phyloP scores from a whole-genome alignment of 1,140 invertebrate genomes.

The Hyphantria cunea region DNA sequence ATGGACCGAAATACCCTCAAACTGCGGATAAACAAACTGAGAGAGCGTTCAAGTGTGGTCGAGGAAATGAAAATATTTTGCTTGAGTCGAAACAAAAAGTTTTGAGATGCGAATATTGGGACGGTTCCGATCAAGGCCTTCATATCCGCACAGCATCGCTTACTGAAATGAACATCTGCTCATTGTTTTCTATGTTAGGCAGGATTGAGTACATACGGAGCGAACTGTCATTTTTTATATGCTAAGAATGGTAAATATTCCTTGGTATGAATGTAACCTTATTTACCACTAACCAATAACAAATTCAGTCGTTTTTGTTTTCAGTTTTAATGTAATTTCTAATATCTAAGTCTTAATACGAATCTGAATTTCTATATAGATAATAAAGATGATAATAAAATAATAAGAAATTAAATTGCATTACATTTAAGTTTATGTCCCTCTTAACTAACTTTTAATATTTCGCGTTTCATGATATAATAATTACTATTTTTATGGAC shows the following conservation, averaged over 20 bases:
- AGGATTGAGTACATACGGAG: constrained; percentile 33
- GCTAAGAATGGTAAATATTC: constrained; percentile 17
- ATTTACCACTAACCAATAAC: no score
- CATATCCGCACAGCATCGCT: constrained; percentile 46
- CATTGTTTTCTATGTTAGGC: constrained; percentile 43
- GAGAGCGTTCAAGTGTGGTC: constrained; percentile 33
- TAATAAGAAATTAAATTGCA: no score
- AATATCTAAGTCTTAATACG: no score
- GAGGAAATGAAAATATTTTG: constrained; percentile 66
- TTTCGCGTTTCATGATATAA: no score
- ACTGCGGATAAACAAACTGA: constrained; percentile 63
- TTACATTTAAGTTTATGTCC: no score
- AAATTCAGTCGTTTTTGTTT: no score
- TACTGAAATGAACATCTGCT: constrained; percentile 56
- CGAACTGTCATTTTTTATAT: constrained; percentile 23
- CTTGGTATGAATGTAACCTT: background rate
- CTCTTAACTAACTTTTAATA: no score
- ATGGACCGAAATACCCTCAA: constrained; percentile 45
- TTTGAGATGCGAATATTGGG: constrained; percentile 34
- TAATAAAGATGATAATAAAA: no score
- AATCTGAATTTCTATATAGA: no score
- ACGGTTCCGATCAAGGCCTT: constrained; percentile 30
- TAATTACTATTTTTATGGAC: no score
- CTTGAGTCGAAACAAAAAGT: constrained; percentile 54
- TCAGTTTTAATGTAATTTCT: no score